Evolutionary conservation across 2,113 vertebrate genomes (phyloP), one percentile per base, ranked within the genome.

Genomic region (Bostrychus sinensis): DNA sequence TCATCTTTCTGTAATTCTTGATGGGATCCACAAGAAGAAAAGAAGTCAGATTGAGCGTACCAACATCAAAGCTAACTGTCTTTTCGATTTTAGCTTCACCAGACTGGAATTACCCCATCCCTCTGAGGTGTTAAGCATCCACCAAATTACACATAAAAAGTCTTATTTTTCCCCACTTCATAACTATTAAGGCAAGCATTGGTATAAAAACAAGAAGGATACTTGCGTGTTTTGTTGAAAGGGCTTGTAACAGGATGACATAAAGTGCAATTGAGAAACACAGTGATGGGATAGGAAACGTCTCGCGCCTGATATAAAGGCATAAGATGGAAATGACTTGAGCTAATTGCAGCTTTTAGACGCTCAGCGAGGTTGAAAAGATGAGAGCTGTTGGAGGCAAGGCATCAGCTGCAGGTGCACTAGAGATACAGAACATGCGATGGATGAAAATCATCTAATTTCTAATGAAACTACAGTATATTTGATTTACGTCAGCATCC

Each of bases 341-440:
- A 67, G 67, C 80, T 91, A 88, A 91, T 89, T 86, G 84, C 87
- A 70, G 54, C 69, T 58, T 88, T 88, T 86, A 87, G 80, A 80
- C 74, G 58, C 81, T 72, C 75, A 32, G 61, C 59, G 80, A 26
- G 71, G 60, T 22, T 65, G 56, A 76, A 51, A 61, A 69, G 50
- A 60, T 53, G 66, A 53, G 61, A 62, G 56, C 28, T 41, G 70
- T 66, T 71, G 58, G 68, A 57, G 62, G 66, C 39, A 64, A 81
- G 63, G 34, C 70, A 69, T 63, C 39, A 69, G 69, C 72, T 67
- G 83, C 86, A 88, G 85, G 85, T 88, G 86, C 78, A 53, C 36
- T 37, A 51, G 45, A 69, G 66, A 70, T 36, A n/a, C 14, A 30
- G 3, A 37, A 42, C 62, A 43, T 45, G 53, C 41, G 39, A 64